Evolutionary conservation across 2,888 invertebrate species (phyloP).

Genomic region (Miltochrista miniata): DNA sequence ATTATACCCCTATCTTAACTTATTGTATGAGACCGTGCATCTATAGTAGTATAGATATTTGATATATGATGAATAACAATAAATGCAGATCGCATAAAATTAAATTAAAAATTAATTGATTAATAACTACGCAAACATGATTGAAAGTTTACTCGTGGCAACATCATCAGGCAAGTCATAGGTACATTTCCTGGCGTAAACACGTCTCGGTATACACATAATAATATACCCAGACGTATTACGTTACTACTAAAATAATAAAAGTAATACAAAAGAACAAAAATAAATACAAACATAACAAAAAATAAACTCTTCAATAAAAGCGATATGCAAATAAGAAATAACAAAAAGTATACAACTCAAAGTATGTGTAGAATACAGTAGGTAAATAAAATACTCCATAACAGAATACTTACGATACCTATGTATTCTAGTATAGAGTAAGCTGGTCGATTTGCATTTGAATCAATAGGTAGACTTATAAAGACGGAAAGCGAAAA

Average conservation of each 20-base stretch:
- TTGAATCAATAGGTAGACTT: conserved; percentile 57
- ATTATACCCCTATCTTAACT: too few species aligned
- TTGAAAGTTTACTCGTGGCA: conserved; percentile 79
- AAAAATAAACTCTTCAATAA: conserved; percentile 60
- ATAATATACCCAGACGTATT: conserved; percentile 35
- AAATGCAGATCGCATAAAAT: conserved; percentile 80
- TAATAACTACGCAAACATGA: conserved; percentile 64
- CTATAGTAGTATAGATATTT: too few species aligned
- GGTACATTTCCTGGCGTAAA: conserved; percentile 55
- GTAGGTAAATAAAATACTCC: conserved; percentile 52
- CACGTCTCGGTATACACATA: conserved; percentile 58
- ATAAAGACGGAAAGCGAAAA: conserved; percentile 61
- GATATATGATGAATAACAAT: conserved; percentile 67
- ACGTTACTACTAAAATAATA: conserved; percentile 48
- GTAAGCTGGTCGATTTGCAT: conserved; percentile 67
- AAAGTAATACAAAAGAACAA: conserved; percentile 75
- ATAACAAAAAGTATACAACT: conserved; percentile 33
- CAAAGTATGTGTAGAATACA: conserved; percentile 34
- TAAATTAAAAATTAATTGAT: conserved; percentile 76
- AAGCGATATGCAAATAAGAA: conserved; percentile 79
- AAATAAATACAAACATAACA: conserved; percentile 83
- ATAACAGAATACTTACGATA: too few species aligned
- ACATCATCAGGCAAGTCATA: conserved; percentile 63
- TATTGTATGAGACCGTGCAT: too few species aligned
- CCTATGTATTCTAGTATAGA: conserved; percentile 37